Percentiles rank a stretch among this genome's conserved stretches.
phyloP scores from a whole-genome alignment of 1,140 invertebrate species.

The Papilio polytes region DNA sequence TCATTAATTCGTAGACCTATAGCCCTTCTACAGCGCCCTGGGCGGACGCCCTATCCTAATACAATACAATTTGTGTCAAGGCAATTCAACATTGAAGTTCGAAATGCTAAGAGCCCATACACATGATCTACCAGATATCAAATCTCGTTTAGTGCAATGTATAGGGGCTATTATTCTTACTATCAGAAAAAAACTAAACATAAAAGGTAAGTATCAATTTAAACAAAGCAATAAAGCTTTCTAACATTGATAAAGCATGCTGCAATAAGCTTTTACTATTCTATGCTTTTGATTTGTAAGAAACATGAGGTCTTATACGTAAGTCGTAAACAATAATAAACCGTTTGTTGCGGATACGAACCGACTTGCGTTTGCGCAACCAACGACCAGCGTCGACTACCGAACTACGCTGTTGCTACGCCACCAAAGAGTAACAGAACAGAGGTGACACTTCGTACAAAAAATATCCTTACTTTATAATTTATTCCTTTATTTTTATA shows the following conservation, averaged over 20 bases:
- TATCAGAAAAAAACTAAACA: background rate
- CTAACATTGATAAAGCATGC: background rate
- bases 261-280: conserved; percentile 3
- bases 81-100: too few relatives aligned
- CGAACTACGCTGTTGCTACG: conserved; percentile 63
- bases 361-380: conserved; percentile 40
- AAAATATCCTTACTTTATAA: background rate
- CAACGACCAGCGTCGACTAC: conserved; percentile 42
- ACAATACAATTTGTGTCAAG: too few relatives aligned
- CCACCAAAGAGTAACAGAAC: conserved; percentile 44
- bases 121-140: too few relatives aligned
- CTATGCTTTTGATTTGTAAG: background rate
- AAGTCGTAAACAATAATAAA: conserved; percentile 26
- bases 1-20: too few relatives aligned
- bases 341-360: background rate
- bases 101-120: too few relatives aligned
- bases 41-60: too few relatives aligned
- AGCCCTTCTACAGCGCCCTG: too few relatives aligned
- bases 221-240: background rate
- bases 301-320: conserved; percentile 12
- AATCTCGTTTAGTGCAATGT: background rate
- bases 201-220: background rate
- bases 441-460: conserved; percentile 37
- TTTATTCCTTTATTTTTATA: background rate
- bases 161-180: background rate